phyloP scores from a whole-genome alignment of 2,888 invertebrate genomes.

The Cephalotes varians region DNA sequence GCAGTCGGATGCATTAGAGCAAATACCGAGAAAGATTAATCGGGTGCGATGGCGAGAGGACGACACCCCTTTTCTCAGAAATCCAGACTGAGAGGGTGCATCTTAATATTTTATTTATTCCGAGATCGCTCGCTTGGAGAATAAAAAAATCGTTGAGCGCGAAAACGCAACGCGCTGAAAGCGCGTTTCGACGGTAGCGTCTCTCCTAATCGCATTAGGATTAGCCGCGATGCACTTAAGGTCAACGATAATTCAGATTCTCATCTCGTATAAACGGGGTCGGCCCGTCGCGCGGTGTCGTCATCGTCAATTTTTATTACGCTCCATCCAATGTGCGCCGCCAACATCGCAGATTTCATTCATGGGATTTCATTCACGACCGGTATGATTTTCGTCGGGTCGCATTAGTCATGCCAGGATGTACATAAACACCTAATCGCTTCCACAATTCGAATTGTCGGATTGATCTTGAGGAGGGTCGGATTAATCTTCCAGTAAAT shows the following conservation, averaged over 20 bases:
- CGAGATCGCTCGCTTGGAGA: neutral
- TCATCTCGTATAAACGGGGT: constrained; percentile 29
- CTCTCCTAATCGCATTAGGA: neutral
- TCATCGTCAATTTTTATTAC: constrained; percentile 35
- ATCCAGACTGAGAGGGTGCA: neutral
- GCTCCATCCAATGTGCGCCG: constrained; percentile 27
- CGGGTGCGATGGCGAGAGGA: neutral
- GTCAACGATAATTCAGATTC: constrained; percentile 36
- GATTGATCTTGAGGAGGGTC: neutral
- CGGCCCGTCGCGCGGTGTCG: neutral
- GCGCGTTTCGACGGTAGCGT: neutral
- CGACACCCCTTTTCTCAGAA: constrained; percentile 6
- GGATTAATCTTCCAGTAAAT: neutral
- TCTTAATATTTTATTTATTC: constrained; percentile 2
- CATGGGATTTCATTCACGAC: neutral
- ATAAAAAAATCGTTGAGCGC: neutral
- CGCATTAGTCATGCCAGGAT: constrained; percentile 13
- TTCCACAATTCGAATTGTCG: neutral
- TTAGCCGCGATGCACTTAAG: constrained; percentile 17
- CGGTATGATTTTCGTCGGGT: neutral
- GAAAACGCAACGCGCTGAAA: neutral
- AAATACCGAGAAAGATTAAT: constrained; percentile 39
- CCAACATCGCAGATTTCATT: constrained; percentile 31
- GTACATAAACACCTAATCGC: constrained; percentile 4
- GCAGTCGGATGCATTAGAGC: constrained; percentile 24